A percentile compares a stretch with the other conserved stretches of the same genome.
These are phyloP conservation scores for Dryas iulia DNA, from an alignment of 1,140 invertebrate species.

Conservation along the genomic window DNA sequence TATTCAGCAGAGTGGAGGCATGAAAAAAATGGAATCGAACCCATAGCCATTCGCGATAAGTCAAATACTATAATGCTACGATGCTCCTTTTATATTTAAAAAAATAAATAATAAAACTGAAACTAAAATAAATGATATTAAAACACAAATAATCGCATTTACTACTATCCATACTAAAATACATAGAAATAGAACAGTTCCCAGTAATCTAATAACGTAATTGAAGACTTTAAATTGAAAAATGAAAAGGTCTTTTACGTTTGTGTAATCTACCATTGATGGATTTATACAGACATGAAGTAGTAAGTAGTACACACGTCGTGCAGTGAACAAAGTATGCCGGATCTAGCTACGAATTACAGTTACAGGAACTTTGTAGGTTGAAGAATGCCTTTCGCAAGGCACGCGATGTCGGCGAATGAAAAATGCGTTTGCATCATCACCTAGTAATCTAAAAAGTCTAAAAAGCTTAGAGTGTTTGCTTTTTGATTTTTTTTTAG, in stretches of 20 bases:
- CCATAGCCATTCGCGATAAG: too few relatives aligned
- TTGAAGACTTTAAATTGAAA: background rate
- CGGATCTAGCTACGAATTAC: constrained; percentile 19
- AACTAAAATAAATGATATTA: background rate
- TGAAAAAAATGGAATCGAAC: too few relatives aligned
- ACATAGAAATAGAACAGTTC: background rate
- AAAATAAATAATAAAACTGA: too few relatives aligned
- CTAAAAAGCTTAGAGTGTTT: too few relatives aligned
- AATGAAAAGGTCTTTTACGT: background rate
- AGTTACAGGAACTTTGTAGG: constrained; percentile 11
- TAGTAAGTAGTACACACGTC: background rate
- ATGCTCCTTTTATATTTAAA: too few relatives aligned
- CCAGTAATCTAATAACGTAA: background rate
- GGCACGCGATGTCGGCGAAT: constrained; percentile 7
- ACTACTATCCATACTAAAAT: background rate
- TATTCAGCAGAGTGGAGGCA: too few relatives aligned
- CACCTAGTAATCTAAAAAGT: background rate
- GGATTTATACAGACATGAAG: background rate
- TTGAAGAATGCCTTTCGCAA: constrained; percentile 15
- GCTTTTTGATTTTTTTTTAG: too few relatives aligned
- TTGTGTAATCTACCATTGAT: constrained; percentile 2
- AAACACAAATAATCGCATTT: background rate
- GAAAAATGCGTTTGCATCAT: constrained; percentile 6
- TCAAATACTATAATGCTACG: too few relatives aligned
- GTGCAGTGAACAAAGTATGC: constrained; percentile 3